Percentiles rank a stretch among this genome's conserved stretches.
Conservation (phyloP, 2,113 vertebrate species). For the Caranx melampygus region DNA sequence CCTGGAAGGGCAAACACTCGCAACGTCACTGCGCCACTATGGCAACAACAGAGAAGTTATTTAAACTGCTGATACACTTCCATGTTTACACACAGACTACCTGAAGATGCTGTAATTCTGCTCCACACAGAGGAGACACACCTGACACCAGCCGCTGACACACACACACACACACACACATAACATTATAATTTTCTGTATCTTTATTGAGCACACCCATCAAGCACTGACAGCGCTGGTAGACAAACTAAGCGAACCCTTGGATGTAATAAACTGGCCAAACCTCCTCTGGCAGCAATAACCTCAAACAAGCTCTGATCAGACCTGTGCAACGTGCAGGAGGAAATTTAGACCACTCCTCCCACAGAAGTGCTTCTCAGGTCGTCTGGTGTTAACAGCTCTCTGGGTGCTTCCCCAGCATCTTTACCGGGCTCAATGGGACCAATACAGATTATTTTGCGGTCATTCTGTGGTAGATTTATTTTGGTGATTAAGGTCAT, state of each 20-base stretch:
- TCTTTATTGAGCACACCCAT: neutral
- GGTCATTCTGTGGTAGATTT: neutral
- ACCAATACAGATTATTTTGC: neutral
- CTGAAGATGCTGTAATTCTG: neutral
- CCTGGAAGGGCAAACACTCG: constrained; percentile 78
- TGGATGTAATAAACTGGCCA: too few species aligned
- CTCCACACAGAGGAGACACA: neutral
- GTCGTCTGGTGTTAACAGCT: neutral
- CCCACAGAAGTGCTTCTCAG: too few species aligned
- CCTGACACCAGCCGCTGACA: neutral
- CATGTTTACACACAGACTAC: neutral
- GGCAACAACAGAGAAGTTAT: constrained; percentile 3
- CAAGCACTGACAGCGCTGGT: neutral
- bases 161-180: neutral
- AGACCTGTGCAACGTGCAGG: too few species aligned
- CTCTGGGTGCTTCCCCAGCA: neutral
- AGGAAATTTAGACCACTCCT: too few species aligned
- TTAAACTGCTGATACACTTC: constrained; percentile 9
- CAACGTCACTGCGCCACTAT: constrained; percentile 43
- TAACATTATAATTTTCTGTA: neutral
- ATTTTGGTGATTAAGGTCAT: neutral
- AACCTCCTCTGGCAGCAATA: neutral
- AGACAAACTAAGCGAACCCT: neutral
- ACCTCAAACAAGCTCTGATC: neutral
- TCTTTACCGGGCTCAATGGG: neutral